A percentile compares a stretch with the other conserved stretches of the same genome.
phyloP scores from a whole-genome alignment of 2,888 invertebrate genomes.

The Leptinotarsa juncta region DNA sequence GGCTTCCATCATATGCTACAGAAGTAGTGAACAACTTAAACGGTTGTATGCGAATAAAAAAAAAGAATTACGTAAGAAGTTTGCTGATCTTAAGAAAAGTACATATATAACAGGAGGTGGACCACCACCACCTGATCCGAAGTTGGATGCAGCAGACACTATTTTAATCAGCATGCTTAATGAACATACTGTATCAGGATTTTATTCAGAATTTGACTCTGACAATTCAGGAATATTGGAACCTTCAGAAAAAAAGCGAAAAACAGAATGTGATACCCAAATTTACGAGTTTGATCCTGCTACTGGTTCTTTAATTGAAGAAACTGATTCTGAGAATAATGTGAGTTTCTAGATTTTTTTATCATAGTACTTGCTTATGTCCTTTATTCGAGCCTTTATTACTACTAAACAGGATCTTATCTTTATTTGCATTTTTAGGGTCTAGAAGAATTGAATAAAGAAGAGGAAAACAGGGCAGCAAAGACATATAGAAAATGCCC shows the following conservation, averaged over 20 bases:
- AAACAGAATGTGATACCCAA: conserved; percentile 6
- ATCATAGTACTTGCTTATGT: conserved; percentile 13
- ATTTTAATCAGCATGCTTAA: conserved; percentile 14
- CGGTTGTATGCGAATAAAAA: background rate
- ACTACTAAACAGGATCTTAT: conserved; percentile 6
- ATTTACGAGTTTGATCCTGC: conserved; percentile 18
- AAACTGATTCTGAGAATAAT: background rate
- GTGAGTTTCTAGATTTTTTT: conserved; percentile 19
- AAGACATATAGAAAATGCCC: conserved; percentile 18
- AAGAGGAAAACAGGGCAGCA: conserved; percentile 9
- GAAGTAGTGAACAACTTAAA: conserved; percentile 12
- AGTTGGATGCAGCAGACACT: conserved; percentile 5
- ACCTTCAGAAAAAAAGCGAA: conserved; percentile 9
- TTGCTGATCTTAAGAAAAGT: conserved; percentile 11
- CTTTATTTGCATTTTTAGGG: background rate
- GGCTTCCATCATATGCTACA: conserved; percentile 9
- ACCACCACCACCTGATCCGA: conserved; percentile 17
- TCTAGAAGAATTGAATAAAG: conserved; percentile 17
- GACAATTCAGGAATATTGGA: conserved; percentile 16
- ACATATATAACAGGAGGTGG: conserved; percentile 14
- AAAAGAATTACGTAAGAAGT: conserved; percentile 15
- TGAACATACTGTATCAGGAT: conserved; percentile 17
- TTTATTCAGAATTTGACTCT: conserved; percentile 12
- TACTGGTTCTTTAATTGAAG: background rate
- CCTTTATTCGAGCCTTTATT: background rate